Percentiles rank a stretch among this genome's conserved stretches.
These are phyloP conservation scores for Lagopus leucura DNA, from an alignment of 2,113 vertebrate species.

Conservation along the genomic window DNA sequence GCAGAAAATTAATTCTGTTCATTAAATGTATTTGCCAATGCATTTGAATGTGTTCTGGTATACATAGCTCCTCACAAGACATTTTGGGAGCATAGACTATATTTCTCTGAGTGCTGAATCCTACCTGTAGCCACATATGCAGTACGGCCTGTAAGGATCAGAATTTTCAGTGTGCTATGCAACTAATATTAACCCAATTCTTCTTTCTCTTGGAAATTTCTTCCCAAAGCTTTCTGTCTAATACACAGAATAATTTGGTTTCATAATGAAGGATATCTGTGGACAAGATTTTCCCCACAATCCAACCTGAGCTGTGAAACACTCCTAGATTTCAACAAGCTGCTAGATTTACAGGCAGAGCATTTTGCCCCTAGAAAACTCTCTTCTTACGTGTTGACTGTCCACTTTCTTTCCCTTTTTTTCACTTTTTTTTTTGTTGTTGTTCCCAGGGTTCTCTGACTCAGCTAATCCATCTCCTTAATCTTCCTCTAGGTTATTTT, in stretches of 20 bases:
- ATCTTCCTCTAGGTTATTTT: not conserved
- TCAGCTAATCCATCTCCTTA: not conserved
- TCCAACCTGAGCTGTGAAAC: not conserved
- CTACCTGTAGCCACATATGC: not conserved
- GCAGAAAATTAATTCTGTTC: not conserved
- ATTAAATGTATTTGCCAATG: not conserved
- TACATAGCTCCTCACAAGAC: not conserved
- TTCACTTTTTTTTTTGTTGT: not conserved
- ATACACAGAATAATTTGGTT: not conserved
- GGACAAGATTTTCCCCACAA: accelerated
- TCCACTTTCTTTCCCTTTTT: not conserved
- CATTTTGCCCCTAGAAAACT: not conserved
- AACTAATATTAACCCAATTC: not conserved
- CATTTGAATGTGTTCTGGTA: not conserved
- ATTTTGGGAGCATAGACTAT: not conserved
- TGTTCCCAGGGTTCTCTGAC: not conserved
- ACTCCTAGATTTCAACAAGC: not conserved
- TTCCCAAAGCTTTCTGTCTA: not conserved
- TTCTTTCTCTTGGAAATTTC: not conserved
- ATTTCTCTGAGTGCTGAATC: not conserved
- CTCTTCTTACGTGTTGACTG: not conserved
- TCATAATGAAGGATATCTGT: not conserved
- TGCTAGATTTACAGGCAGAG: not conserved
- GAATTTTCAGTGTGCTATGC: not conserved
- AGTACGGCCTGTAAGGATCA: not conserved